Conservation (phyloP, 2,113 vertebrate species). For the Ictalurus furcatus region DNA sequence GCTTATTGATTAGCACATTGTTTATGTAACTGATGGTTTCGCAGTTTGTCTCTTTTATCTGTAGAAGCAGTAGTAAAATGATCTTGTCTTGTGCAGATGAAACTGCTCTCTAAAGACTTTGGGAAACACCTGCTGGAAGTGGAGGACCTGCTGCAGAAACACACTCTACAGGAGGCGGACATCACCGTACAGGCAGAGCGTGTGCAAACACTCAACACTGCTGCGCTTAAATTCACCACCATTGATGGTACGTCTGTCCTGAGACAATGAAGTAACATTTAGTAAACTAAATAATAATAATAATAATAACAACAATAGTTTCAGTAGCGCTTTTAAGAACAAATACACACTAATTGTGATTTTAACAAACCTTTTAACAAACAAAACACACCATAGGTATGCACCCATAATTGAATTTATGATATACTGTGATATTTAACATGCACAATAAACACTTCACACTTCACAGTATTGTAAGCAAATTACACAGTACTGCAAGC, state of each 20-base stretch:
- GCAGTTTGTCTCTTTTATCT: not conserved
- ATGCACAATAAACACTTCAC: not conserved
- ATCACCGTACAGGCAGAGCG: slow-evolving; percentile 85
- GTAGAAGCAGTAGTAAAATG: not conserved
- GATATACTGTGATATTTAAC: not conserved
- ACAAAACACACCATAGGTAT: not conserved
- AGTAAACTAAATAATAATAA: not conserved
- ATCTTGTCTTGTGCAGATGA: slow-evolving; percentile 64
- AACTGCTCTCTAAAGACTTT: slow-evolving; percentile 85
- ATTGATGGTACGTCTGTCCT: slow-evolving; percentile 76
- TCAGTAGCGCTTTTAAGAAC: not conserved
- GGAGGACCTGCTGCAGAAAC: slow-evolving; percentile 92
- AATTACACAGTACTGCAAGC: not conserved
- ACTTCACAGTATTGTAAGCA: not conserved
- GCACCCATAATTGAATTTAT: not conserved
- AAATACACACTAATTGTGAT: not conserved
- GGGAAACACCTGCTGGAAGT: slow-evolving; percentile 94
- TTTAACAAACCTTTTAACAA: not conserved
- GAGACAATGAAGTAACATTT: not conserved
- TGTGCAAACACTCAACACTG: slow-evolving; percentile 82
- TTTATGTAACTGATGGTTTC: not conserved
- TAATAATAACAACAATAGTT: not conserved
- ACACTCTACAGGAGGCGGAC: slow-evolving; percentile 86
- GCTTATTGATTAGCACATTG: not conserved
- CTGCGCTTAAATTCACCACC: slow-evolving; percentile 86